A percentile compares a stretch with the other conserved stretches of the same genome.
Conservation (phyloP, 2,888 invertebrate species). For the Ophonus ardosiacus region DNA sequence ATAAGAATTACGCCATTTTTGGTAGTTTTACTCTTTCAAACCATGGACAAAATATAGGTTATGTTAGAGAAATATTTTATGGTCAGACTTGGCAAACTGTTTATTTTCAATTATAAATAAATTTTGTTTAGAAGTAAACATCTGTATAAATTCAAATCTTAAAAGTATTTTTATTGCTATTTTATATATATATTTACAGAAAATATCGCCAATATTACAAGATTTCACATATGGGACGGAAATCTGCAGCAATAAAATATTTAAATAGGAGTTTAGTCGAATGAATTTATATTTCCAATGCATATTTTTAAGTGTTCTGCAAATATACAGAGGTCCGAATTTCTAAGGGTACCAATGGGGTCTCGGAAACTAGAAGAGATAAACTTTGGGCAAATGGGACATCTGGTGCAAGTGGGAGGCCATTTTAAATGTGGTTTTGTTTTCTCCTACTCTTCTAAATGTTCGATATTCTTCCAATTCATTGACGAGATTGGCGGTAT, state of each 20-base stretch:
- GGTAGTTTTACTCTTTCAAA: slow-evolving; percentile 3
- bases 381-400: no score
- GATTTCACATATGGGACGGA: background rate
- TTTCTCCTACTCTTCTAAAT: no score
- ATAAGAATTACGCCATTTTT: slow-evolving; percentile 43
- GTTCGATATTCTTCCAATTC: no score
- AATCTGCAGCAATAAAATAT: background rate
- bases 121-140: slow-evolving; percentile 30
- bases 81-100: slow-evolving; percentile 14
- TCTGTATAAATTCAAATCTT: slow-evolving; percentile 32
- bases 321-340: no score
- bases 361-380: no score
- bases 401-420: no score
- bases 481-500: no score
- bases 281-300: no score
- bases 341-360: no score
- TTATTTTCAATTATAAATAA: slow-evolving; percentile 41
- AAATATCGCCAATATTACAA: background rate
- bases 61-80: slow-evolving; percentile 4
- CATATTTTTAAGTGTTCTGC: no score
- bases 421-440: no score
- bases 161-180: slow-evolving; percentile 3
- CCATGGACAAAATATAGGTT: slow-evolving; percentile 5
- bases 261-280: background rate
- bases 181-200: background rate